Percentiles rank a stretch among this genome's conserved stretches.
Conservation (phyloP, 1,140 invertebrate genomes). For the Ostrea denselamellosa region DNA sequence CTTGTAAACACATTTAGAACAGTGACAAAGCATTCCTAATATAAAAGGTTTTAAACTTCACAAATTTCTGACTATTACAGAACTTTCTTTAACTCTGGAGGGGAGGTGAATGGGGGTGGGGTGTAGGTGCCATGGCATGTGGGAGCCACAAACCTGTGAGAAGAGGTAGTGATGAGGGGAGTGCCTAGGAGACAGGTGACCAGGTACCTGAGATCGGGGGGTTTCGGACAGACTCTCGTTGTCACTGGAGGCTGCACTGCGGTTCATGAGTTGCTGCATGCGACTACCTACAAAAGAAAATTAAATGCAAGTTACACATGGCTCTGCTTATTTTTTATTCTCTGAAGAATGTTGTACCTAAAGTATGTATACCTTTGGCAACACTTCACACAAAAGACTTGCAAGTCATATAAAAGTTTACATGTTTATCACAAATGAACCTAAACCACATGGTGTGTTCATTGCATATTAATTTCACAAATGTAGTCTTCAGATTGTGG, state of each 20-base stretch:
- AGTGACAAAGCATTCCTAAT: not conserved
- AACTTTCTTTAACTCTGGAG: not conserved
- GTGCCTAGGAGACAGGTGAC: slow-evolving; percentile 63
- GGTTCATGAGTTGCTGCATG: slow-evolving; percentile 71
- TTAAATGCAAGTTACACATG: not conserved
- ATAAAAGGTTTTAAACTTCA: not conserved
- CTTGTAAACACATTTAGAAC: not conserved
- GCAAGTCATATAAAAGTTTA: too few relatives aligned
- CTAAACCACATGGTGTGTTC: too few relatives aligned
- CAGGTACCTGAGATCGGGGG: slow-evolving; percentile 65
- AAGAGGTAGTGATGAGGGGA: slow-evolving; percentile 59
- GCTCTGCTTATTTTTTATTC: not conserved
- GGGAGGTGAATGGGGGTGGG: too few relatives aligned
- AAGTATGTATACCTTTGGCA: too few relatives aligned
- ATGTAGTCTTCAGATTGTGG: too few relatives aligned
- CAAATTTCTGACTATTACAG: too few relatives aligned
- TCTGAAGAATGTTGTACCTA: too few relatives aligned
- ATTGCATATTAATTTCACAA: too few relatives aligned
- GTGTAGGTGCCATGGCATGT: slow-evolving; percentile 43
- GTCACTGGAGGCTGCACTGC: slow-evolving; percentile 73
- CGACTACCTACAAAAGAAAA: slow-evolving; percentile 61
- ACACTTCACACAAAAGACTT: too few relatives aligned
- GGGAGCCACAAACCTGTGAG: slow-evolving; percentile 58
- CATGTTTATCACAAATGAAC: too few relatives aligned
- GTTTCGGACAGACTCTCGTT: slow-evolving; percentile 69